Evolutionary conservation across 1,140 invertebrate genomes (phyloP).

Genomic region (Leptestheria dahalacensis): DNA sequence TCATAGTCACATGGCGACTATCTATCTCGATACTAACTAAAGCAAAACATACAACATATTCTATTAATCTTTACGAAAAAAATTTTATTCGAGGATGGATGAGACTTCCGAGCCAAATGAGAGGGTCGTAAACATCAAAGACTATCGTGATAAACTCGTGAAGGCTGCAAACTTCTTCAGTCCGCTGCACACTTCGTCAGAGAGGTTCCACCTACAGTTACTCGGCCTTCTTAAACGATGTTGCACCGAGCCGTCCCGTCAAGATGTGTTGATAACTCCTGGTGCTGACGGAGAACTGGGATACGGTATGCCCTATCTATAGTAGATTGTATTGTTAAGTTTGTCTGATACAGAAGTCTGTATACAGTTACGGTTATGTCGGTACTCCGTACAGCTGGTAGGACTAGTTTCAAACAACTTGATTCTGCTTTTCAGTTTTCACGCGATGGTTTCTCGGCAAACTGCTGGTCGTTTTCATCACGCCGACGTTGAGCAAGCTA

Average conservation of each 20-base stretch:
- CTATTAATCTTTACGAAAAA: no score
- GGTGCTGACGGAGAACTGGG: not conserved
- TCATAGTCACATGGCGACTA: no score
- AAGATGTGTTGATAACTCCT: not conserved
- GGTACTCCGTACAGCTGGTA: no score
- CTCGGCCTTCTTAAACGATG: not conserved
- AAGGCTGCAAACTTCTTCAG: not conserved
- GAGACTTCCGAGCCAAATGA: not conserved
- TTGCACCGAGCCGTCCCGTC: not conserved
- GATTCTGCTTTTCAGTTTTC: not conserved
- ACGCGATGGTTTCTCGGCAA: not conserved
- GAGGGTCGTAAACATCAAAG: not conserved
- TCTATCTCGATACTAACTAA: no score
- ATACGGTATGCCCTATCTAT: not conserved
- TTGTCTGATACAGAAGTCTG: no score
- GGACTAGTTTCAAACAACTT: not conserved
- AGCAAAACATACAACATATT: no score
- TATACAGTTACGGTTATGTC: no score
- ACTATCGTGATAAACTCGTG: not conserved
- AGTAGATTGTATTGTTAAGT: no score
- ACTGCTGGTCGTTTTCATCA: not conserved
- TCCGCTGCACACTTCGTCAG: not conserved
- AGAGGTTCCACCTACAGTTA: not conserved
- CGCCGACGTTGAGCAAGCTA: not conserved
- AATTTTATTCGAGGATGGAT: not conserved